phyloP scores from a whole-genome alignment of 2,797 vertebrate species.

The Gymnothorax reevesii region DNA sequence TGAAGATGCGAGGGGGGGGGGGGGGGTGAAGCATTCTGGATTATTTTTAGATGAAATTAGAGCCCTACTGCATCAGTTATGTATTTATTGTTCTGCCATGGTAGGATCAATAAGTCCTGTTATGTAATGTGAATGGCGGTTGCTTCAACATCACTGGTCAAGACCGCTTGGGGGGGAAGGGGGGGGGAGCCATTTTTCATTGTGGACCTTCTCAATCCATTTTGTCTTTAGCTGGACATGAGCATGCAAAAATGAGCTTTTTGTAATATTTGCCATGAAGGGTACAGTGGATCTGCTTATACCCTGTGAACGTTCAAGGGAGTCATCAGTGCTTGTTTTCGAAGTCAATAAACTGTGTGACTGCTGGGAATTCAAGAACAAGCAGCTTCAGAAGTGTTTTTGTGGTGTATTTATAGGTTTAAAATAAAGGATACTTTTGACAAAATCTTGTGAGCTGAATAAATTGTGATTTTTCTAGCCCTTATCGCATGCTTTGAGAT shows the following conservation, averaged over 20 bases:
- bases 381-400: conserved; percentile 50
- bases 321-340: conserved; percentile 50
- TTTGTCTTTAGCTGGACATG: conserved; percentile 46
- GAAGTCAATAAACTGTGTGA: conserved; percentile 41
- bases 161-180: conserved; percentile 35
- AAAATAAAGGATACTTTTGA: conserved; percentile 64
- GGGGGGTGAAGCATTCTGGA: too few species aligned
- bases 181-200: conserved; percentile 39
- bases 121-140: conserved; percentile 39
- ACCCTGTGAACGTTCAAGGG: conserved; percentile 41
- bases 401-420: conserved; percentile 61
- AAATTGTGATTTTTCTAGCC: not conserved
- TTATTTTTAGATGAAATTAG: conserved; percentile 73
- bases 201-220: conserved; percentile 49
- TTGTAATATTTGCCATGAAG: conserved; percentile 48
- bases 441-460: conserved; percentile 28
- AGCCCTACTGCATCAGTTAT: conserved; percentile 47
- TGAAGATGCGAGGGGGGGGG: too few species aligned
- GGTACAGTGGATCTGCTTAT: conserved; percentile 34
- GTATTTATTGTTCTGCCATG: conserved; percentile 31
- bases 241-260: conserved; percentile 50
- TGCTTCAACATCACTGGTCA: conserved; percentile 35
- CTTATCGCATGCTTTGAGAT: not conserved
- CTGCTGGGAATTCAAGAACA: conserved; percentile 47
- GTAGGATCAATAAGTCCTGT: conserved; percentile 47